Evolutionary conservation across 1,140 invertebrate species (phyloP), one percentile per base, ranked within the genome.

Genomic region (Nylanderia fulva): DNA sequence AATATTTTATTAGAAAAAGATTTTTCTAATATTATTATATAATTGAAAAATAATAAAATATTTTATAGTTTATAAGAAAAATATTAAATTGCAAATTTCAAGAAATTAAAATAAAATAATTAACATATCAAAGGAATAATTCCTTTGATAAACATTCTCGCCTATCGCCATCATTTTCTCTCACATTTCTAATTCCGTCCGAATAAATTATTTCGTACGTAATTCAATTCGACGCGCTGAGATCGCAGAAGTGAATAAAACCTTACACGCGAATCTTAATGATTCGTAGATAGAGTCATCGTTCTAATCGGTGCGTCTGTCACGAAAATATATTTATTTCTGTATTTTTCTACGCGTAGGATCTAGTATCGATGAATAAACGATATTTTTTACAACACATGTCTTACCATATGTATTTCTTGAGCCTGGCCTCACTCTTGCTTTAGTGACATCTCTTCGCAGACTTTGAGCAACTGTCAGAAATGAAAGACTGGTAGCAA

Each of bases 351-450:
- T 52, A 79, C 11, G 27, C 42, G 33, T 64, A 68, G 8, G 21
- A 36, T 74, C 9, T 86, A 60, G 69, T 33, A 18, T 69, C 42
- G 74, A 68, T 29, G 11, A 86, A 86, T 86, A 88, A 88, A 84
- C 42, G 15, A 72, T 79, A 64, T 86, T 87, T 85, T 79, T 60
- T 60, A 77, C 48, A 33, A 61, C 29, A 39, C 2, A 27, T n/a
- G n/a, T n/a, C n/a, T n/a, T n/a, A n/a, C n/a, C n/a, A n/a, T 33
- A 0, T 79, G 29, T 36, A 6, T 21, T 29, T 0, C 42, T 33
- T 15, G 15, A 75, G 0, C 8, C 13, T 60, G 6, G 13, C 48
- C 33, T 33, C 5, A 64, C 18, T 76, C 13, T 76, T 48, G 18
- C 15, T 45, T 76, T 18, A 48, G 58, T 76, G 58, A 76, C n/a